These are phyloP conservation scores for Macrocentrus cingulum DNA, from an alignment of 1,140 invertebrate species.

Conservation along the genomic window DNA sequence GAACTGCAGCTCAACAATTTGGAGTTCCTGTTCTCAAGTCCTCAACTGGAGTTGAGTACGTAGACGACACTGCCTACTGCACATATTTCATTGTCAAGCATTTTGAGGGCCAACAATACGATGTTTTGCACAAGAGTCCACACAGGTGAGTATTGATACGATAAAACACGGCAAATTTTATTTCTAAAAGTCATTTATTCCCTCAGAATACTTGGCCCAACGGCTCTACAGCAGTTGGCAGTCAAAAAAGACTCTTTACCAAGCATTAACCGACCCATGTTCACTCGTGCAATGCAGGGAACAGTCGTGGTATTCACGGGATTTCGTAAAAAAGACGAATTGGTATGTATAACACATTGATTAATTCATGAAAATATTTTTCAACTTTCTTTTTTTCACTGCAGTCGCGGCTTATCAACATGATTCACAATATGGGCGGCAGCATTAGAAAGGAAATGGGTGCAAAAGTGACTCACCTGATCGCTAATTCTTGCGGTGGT, in stretches of 20 bases:
- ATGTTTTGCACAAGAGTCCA: conserved; percentile 66
- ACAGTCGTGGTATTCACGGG: conserved; percentile 87
- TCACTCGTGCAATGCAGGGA: conserved; percentile 82
- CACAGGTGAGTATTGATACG: conserved; percentile 58
- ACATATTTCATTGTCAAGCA: conserved; percentile 73
- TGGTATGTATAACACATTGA: conserved; percentile 64
- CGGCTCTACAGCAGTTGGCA: conserved; percentile 75
- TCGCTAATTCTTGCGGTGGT: conserved; percentile 82
- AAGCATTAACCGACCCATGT: conserved; percentile 78
- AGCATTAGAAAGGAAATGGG: conserved; percentile 88
- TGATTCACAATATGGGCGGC: conserved; percentile 93
- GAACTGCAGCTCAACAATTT: conserved; percentile 65
- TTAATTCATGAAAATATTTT: background rate
- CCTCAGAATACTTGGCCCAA: conserved; percentile 71
- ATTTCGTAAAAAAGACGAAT: conserved; percentile 82
- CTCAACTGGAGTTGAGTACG: conserved; percentile 63
- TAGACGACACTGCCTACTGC: conserved; percentile 62
- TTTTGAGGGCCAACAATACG: conserved; percentile 70
- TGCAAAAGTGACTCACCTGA: conserved; percentile 86
- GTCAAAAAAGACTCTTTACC: conserved; percentile 68
- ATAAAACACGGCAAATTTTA: conserved; percentile 14
- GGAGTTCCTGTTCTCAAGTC: conserved; percentile 67
- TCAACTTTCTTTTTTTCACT: background rate
- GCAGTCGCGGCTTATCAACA: conserved; percentile 78
- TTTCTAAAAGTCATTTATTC: conserved; percentile 30